phyloP scores from a whole-genome alignment of 1,140 invertebrate species.

The Zaprionus africanus region DNA sequence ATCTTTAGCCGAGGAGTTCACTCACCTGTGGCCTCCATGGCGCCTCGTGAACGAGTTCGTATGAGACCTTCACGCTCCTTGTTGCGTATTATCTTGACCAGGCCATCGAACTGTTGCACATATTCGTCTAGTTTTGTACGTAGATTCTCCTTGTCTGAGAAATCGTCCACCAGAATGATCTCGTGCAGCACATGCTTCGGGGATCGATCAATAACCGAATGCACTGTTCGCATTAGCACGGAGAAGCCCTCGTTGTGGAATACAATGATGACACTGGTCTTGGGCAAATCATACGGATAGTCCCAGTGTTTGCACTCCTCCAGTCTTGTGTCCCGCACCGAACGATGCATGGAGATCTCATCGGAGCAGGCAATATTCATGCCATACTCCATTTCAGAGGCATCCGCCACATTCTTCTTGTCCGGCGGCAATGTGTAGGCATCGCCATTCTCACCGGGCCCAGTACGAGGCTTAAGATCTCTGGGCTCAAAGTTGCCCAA shows the following conservation, averaged over 20 bases:
- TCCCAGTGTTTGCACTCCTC: constrained; percentile 98
- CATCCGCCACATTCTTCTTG: constrained; percentile 89
- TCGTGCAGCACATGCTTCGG: constrained; percentile 96
- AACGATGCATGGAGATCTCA: constrained; percentile 92
- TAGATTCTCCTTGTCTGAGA: constrained; percentile 97
- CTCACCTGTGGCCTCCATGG: constrained; percentile 93
- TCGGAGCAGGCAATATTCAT: constrained; percentile 99
- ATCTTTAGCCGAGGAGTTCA: neutral
- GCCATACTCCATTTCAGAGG: constrained; percentile 94
- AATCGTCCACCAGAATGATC: constrained; percentile 99
- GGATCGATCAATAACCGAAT: constrained; percentile 96
- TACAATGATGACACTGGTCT: constrained; percentile 97
- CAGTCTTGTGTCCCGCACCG: constrained; percentile 94
- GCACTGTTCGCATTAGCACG: constrained; percentile 97
- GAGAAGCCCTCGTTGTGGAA: constrained; percentile 99
- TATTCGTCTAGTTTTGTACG: constrained; percentile 95
- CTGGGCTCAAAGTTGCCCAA: constrained; percentile 89
- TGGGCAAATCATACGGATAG: constrained; percentile 95
- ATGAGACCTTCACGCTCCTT: constrained; percentile 95
- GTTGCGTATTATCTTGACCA: constrained; percentile 95
- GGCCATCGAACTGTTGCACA: constrained; percentile 93
- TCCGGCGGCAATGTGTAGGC: constrained; percentile 62
- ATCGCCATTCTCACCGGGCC: constrained; percentile 93
- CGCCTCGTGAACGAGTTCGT: constrained; percentile 95
- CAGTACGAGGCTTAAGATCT: constrained; percentile 86